Evolutionary conservation across 1,140 invertebrate species (phyloP), one percentile per base, ranked within the genome.

Genomic region (Zaprionus lachaisei): DNA sequence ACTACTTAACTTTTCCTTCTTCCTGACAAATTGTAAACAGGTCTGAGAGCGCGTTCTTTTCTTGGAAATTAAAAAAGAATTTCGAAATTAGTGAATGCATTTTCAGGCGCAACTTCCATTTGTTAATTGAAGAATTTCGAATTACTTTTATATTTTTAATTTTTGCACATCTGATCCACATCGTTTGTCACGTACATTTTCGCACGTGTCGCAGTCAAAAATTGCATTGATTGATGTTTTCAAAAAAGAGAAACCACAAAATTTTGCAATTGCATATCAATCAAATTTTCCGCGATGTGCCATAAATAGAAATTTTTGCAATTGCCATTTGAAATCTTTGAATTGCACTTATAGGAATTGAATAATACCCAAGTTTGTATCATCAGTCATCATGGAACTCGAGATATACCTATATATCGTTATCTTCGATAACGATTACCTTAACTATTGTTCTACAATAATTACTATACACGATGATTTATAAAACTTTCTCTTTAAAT

Each of bases 141-240:
- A 58, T 56, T 41, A 5, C 49, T 62, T 64, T 24, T 22, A 17
- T 28, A 49, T 55, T 60, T 22, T 34, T 24, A n/a, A 69, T 47
- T 41, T 54, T 57, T 14, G 41, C 74, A 57, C 82, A 85, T 79
- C 83, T 86, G 83, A 61, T 76, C 34, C 72, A 24, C 15, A 57
- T 74, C 72, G 74, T 86, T 76, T 79, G 55, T 86, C 83, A 86
- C 65, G 56, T 5, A 17, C 31, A 34, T 61, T 47, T 56, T 7
- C 49, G 71, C 83, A 85, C 83, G 83, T 85, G 83, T 41, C 72
- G 5, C 47, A 49, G 51, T 72, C 49, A 24, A 64, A 72, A 72
- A 37, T 63, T 65, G 44, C 73, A 76, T 82, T 86, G 84, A 82
- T 81, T 79, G 63, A 71, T 77, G 68, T 60, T 67, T 55, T 15